A percentile compares a stretch with the other conserved stretches of the same genome.
Evolutionary conservation across 2,888 invertebrate genomes (phyloP).

Genomic region (Spilosoma lubricipeda): DNA sequence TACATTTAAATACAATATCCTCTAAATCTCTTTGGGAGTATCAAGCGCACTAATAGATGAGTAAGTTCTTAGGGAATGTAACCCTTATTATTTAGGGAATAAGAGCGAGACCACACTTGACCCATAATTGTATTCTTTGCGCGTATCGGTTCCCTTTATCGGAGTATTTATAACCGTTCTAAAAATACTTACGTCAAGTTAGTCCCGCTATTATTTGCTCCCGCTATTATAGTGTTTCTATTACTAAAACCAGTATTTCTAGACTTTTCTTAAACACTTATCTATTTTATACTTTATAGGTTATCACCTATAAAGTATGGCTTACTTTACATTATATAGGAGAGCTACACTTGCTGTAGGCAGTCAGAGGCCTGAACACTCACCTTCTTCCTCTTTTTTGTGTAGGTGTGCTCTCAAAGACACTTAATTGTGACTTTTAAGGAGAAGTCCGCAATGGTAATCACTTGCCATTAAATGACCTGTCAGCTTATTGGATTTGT

Average conservation of each 20-base stretch:
- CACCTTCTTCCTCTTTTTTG: too few relatives aligned
- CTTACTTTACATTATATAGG: too few relatives aligned
- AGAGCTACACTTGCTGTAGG: too few relatives aligned
- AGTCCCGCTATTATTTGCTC: background rate
- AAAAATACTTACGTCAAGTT: slow-evolving; percentile 41
- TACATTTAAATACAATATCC: background rate
- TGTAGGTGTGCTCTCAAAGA: too few relatives aligned
- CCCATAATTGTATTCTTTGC: slow-evolving; percentile 46
- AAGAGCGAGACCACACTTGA: slow-evolving; percentile 27
- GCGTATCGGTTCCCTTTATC: slow-evolving; percentile 39
- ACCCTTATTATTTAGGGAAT: slow-evolving; percentile 16
- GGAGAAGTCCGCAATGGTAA: too few relatives aligned
- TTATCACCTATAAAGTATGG: too few relatives aligned
- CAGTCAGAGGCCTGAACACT: too few relatives aligned
- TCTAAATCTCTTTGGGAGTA: background rate
- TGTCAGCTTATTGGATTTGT: too few relatives aligned
- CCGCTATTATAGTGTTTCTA: background rate
- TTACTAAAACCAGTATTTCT: background rate
- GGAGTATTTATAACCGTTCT: slow-evolving; percentile 49
- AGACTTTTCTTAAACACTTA: background rate
- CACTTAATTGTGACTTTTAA: too few relatives aligned
- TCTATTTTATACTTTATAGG: background rate
- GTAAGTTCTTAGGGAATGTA: background rate
- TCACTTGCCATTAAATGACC: too few relatives aligned
- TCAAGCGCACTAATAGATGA: background rate